Base-by-base conservation (phyloP, 1,140 invertebrate species). In the Rhizoglyphus robini region DNA sequence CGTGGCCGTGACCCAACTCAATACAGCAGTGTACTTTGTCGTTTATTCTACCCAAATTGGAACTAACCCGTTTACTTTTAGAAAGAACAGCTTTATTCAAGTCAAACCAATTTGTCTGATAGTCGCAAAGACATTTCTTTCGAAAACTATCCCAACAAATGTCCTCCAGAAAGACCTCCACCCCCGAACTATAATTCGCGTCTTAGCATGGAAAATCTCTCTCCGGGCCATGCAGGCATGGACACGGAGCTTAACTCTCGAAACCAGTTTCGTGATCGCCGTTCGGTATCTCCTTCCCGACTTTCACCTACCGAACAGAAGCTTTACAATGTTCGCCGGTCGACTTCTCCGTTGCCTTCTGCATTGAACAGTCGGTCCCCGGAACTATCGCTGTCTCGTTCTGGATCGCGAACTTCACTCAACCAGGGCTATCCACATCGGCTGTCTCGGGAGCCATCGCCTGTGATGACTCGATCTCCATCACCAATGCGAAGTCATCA, bases 91-190 rank as follows among this genome's bases (percentile, higher is more conserved):
- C 18, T 41, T n/a, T n/a, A n/a, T n/a, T n/a, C n/a, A n/a, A n/a
- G n/a, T n/a, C n/a, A n/a, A n/a, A n/a, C n/a, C n/a, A n/a, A n/a
- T n/a, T n/a, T n/a, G n/a, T n/a, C n/a, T n/a, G n/a, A n/a, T n/a
- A n/a, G n/a, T n/a, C n/a, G n/a, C n/a, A n/a, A n/a, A n/a, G n/a
- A n/a, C n/a, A n/a, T n/a, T n/a, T n/a, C n/a, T n/a, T n/a, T n/a
- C n/a, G n/a, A n/a, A n/a, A n/a, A n/a, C n/a, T n/a, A n/a, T n/a
- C n/a, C n/a, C n/a, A n/a, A n/a, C n/a, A 41, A 41, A 32, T 54
- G 51, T 29, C 58, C 58, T 34, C 58, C 58, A n/a, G 58, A 15
- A 60, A 18, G 58, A 3, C 58, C 58, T 5, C 58, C 58, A n/a
- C 58, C 58, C 15, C 58, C 58, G 25, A 18, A 27, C 13, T 2